These are phyloP conservation scores for Sebastes flavidus DNA, from an alignment of 2,797 vertebrate species.

Conservation along the genomic window DNA sequence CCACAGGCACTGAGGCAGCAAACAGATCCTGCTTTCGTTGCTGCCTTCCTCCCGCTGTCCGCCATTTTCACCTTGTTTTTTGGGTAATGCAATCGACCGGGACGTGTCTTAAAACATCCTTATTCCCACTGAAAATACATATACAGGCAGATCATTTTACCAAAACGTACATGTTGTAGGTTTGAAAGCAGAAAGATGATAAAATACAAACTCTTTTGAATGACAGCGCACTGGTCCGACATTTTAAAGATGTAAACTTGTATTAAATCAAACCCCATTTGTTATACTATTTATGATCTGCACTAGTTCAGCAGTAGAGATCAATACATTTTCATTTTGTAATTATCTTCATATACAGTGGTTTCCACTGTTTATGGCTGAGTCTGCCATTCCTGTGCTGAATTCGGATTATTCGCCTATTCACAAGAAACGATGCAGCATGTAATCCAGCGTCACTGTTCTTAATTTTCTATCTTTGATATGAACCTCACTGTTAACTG, in stretches of 20 bases:
- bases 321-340: background rate
- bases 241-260: background rate
- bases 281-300: fast-evolving
- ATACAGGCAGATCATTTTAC: background rate
- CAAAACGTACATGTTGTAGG: background rate
- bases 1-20: constrained; percentile 11
- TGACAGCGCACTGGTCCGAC: fast-evolving
- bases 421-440: background rate
- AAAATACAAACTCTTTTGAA: background rate
- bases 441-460: background rate
- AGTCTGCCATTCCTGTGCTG: background rate
- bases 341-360: background rate
- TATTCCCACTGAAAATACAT: background rate
- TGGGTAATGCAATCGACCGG: background rate
- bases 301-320: background rate
- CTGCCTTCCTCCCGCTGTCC: background rate
- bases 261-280: background rate
- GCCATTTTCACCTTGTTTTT: background rate
- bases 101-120: background rate
- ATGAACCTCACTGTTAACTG: background rate
- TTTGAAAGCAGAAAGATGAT: background rate
- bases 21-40: background rate
- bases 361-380: background rate
- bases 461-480: background rate
- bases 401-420: background rate